Evolutionary conservation across 2,888 invertebrate species (phyloP).

Genomic region (Pollenia griseotomentosa): DNA sequence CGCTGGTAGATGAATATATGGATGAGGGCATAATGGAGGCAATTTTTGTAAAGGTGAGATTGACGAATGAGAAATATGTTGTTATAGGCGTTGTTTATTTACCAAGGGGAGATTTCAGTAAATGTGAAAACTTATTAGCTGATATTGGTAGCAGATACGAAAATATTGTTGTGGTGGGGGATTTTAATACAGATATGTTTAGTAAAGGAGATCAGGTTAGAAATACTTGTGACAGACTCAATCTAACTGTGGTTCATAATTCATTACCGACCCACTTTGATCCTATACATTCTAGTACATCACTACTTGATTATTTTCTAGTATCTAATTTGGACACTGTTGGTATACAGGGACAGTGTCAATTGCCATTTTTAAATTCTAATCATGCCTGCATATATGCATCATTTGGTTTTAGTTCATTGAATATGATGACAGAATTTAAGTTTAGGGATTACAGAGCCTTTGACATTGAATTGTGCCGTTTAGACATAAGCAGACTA

Average conservation of each 20-base stretch:
- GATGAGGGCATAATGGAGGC: background rate
- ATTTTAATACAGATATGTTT: constrained; percentile 8
- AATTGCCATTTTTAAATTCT: constrained; percentile 10
- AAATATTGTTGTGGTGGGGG: background rate
- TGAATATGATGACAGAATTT: background rate
- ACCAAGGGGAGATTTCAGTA: background rate
- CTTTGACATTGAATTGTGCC: background rate
- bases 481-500: too few relatives aligned
- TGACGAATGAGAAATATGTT: background rate
- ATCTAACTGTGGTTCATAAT: background rate
- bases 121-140: background rate
- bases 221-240: background rate
- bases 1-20: background rate
- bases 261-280: constrained; percentile 4
- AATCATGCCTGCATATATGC: constrained; percentile 20
- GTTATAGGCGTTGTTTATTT: constrained; percentile 5
- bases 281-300: background rate
- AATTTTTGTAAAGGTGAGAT: background rate
- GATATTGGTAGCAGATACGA: background rate
- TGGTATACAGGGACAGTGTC: background rate
- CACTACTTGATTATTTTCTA: background rate
- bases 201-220: background rate
- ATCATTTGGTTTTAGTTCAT: background rate
- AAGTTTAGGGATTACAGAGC: too few relatives aligned
- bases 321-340: background rate